phyloP scores from a whole-genome alignment of 2,797 vertebrate genomes.

The Gymnodraco acuticeps region DNA sequence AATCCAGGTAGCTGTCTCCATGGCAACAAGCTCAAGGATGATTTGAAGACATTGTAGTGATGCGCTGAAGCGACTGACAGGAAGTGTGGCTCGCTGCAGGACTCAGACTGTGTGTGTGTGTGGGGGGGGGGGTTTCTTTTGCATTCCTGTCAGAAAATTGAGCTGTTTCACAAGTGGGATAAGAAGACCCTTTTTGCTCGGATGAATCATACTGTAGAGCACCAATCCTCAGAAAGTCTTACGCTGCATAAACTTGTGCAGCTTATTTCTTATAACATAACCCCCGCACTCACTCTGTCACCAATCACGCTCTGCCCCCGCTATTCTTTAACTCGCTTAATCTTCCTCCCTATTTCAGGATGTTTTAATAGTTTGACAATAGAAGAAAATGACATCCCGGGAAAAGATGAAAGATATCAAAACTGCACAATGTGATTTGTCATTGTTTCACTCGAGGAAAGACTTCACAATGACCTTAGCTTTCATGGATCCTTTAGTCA shows the following conservation, averaged over 20 bases:
- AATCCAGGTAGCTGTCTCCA: conserved; percentile 65
- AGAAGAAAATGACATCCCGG: background rate
- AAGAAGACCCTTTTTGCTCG: conserved; percentile 46
- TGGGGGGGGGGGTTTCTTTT: conserved; percentile 17
- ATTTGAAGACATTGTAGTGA: conserved; percentile 35
- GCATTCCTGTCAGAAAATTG: conserved; percentile 54
- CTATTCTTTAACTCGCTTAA: background rate
- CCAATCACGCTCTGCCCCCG: conserved; percentile 40
- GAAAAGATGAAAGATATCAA: background rate
- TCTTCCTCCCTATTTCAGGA: background rate
- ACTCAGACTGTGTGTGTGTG: conserved; percentile 4
- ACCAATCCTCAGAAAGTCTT: conserved; percentile 60
- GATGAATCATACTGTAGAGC: conserved; percentile 62
- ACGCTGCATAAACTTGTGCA: conserved; percentile 60
- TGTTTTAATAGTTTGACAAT: background rate
- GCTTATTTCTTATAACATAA: conserved; percentile 36
- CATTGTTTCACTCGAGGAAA: conserved; percentile 17
- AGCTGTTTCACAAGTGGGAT: conserved; percentile 54
- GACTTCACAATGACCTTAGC: conserved; percentile 53
- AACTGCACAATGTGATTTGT: conserved; percentile 3
- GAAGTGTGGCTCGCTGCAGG: conserved; percentile 14
- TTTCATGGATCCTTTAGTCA: conserved; percentile 43
- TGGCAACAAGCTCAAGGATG: conserved; percentile 59
- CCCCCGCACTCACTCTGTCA: conserved; percentile 36
- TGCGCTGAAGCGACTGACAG: conserved; percentile 52